These are phyloP conservation scores for Cremastobaeus sp. DNA, from an alignment of 2,888 invertebrate genomes.

Conservation along the genomic window DNA sequence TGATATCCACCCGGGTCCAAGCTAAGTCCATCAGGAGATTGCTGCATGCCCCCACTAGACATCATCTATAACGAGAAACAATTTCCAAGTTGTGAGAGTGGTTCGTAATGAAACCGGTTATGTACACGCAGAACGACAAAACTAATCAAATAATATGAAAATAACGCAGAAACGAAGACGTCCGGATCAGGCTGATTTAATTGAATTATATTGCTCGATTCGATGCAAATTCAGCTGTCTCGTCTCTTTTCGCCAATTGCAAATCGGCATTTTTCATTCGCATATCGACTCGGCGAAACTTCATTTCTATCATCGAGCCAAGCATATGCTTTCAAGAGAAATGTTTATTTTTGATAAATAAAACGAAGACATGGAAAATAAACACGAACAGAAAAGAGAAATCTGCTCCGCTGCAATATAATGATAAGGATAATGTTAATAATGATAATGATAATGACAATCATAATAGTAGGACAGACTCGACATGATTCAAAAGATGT, in stretches of 20 bases:
- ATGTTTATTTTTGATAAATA: no score
- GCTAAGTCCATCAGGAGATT: conserved; percentile 82
- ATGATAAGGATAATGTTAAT: no score
- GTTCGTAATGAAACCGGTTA: conserved; percentile 32
- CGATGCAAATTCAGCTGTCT: conserved; percentile 3
- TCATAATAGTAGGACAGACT: no score
- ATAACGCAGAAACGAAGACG: conserved; percentile 19
- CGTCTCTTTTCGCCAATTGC: not conserved
- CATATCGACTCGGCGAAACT: no score
- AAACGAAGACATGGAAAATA: no score
- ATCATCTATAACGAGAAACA: conserved; percentile 71
- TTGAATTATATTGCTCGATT: conserved; percentile 17
- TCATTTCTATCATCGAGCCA: no score
- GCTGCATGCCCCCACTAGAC: conserved; percentile 82
- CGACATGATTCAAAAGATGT: no score
- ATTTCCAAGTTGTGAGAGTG: conserved; percentile 31
- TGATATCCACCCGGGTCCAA: conserved; percentile 84
- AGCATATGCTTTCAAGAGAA: no score
- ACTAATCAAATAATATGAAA: conserved; percentile 41
- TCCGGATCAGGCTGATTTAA: conserved; percentile 7
- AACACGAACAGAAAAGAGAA: no score
- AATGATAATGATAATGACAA: no score
- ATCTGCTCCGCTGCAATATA: no score
- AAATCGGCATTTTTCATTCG: no score
- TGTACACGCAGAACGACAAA: conserved; percentile 9